Conservation (phyloP, 2,888 invertebrate genomes). For the Operophtera brumata region DNA sequence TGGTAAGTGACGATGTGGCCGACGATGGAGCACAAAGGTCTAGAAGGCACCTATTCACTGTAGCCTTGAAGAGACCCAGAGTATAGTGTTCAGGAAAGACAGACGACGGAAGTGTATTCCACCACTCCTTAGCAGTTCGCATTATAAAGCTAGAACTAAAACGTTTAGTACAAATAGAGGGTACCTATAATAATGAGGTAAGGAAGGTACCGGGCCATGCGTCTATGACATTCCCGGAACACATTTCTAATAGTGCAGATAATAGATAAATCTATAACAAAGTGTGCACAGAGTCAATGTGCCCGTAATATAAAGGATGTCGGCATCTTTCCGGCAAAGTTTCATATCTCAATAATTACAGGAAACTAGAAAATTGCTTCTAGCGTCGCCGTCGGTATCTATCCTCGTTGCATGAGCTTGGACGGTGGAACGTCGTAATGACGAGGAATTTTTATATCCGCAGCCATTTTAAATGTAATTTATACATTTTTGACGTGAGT, state of each 20-base stretch:
- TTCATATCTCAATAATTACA: slow-evolving; percentile 45
- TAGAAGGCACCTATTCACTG: no score
- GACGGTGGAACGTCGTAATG: slow-evolving; percentile 20
- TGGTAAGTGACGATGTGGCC: no score
- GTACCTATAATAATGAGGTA: no score
- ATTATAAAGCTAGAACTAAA: no score
- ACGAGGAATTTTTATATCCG: slow-evolving; percentile 24
- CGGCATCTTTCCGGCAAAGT: slow-evolving; percentile 32
- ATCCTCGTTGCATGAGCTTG: slow-evolving; percentile 25
- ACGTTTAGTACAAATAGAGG: no score
- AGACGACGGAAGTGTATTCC: no score
- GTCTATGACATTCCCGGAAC: slow-evolving; percentile 7
- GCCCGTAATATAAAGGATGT: slow-evolving; percentile 31
- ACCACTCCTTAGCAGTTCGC: no score
- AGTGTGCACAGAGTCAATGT: slow-evolving; percentile 15
- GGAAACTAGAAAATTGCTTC: slow-evolving; percentile 43
- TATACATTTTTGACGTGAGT: no score
- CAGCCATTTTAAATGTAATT: neutral
- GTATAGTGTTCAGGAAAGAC: no score
- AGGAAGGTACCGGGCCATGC: no score
- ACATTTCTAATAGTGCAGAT: neutral
- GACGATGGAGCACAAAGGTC: no score
- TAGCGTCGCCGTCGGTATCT: slow-evolving; percentile 33
- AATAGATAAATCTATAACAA: slow-evolving; percentile 17
- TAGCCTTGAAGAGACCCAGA: no score